Base-by-base conservation (phyloP, 2,888 invertebrate genomes). In the Allolobophora icterica region DNA sequence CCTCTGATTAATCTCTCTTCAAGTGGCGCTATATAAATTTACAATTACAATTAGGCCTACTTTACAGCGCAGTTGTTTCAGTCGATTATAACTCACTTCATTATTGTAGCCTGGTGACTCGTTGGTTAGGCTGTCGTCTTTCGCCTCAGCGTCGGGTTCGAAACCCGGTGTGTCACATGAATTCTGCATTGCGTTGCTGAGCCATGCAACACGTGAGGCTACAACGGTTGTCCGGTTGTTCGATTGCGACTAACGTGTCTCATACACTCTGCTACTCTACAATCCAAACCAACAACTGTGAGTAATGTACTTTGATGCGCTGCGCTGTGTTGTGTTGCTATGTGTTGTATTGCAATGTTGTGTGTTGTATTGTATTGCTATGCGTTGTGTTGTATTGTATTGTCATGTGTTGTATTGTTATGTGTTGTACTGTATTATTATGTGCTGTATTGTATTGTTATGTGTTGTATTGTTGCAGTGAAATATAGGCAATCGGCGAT, bases 81-180 rank as follows among this genome's bases (percentile, higher is more conserved):
- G 52, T 52, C 52, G 2, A 13, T 71, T 30, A n/a, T n/a, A n/a
- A 71, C 71, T 71, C n/a, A 71, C 71, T 4, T 71, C 71, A 71
- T 71, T 71, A 8, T 71, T 71, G 71, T 71, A 30, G 71, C 71
- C 71, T 0, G 71, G 71, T 30, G 30, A 6, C 13, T 71, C 71
- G 71, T n/a, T 71, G 71, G 71, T 71, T 71, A 71, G 71, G n/a
- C 71, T 71, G n/a, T n/a, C 71, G 71, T 71, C n/a, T n/a, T n/a
- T 71, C 30, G n/a, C 71, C n/a, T 71, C 71, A 17, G 71, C 71
- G 30, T 71, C n/a, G n/a, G n/a, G 71, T 71, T 71, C 71, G 71
- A 71, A 71, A 71, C 71, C 71, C 71, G 71, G 30, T 8, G 17
- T n/a, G 71, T 71, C 71, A 71, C 71, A n/a, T 71, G 71, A 71